These are phyloP conservation scores for Campylomormyrus tamandua DNA, from an alignment of 2,113 vertebrate species.

Conservation along the genomic window DNA sequence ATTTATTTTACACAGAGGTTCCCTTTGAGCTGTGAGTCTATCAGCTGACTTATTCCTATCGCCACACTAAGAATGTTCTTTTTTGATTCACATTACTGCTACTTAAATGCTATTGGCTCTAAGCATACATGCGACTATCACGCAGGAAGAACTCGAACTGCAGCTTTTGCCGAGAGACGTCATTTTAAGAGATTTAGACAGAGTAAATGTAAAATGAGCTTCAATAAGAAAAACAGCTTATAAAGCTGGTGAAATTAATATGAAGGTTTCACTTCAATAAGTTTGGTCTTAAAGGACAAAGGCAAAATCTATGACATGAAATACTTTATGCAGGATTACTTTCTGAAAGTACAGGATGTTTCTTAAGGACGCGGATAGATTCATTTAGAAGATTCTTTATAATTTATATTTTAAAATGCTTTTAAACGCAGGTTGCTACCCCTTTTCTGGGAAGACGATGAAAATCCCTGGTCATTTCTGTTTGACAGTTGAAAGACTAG, in stretches of 20 bases:
- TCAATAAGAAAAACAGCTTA: neutral
- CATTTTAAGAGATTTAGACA: neutral
- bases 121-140: neutral
- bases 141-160: neutral
- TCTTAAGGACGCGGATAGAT: neutral
- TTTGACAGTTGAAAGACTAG: neutral
- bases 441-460: neutral
- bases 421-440: neutral
- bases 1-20: neutral
- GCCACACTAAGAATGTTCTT: neutral
- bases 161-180: neutral
- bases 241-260: neutral
- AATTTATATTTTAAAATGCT: neutral
- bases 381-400: neutral
- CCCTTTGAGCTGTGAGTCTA: neutral
- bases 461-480: neutral
- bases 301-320: neutral
- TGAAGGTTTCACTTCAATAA: neutral
- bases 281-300: neutral
- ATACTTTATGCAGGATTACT: neutral
- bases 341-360: neutral
- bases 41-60: neutral
- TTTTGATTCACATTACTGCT: neutral
- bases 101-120: neutral
- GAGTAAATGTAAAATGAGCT: slow-evolving; percentile 10